A percentile compares a stretch with the other conserved stretches of the same genome.
Conservation (phyloP, 2,888 invertebrate species). For the Schrankia costaestrigalis region DNA sequence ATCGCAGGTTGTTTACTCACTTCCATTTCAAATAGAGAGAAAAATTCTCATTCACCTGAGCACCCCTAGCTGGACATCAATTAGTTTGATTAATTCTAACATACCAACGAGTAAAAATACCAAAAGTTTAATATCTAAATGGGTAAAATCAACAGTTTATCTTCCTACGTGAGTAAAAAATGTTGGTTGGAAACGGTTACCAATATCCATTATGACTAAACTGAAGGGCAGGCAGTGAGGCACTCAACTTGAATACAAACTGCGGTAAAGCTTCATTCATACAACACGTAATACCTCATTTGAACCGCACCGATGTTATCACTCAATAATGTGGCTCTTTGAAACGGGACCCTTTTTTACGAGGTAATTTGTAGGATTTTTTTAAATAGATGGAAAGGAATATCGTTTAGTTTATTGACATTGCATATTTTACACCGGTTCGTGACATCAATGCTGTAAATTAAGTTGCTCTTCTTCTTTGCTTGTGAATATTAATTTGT, state of each 20-base stretch:
- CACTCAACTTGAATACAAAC: slow-evolving; percentile 61
- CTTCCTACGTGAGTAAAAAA: slow-evolving; percentile 32
- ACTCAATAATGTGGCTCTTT: slow-evolving; percentile 41
- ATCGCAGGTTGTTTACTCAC: too few relatives aligned
- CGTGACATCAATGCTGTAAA: too few relatives aligned
- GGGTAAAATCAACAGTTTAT: slow-evolving; percentile 17
- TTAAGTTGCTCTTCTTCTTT: too few relatives aligned
- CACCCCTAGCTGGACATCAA: not conserved
- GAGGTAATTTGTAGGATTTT: slow-evolving; percentile 22
- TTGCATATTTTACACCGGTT: not conserved
- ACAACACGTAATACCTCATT: slow-evolving; percentile 55
- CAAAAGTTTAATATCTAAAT: slow-evolving; percentile 8
- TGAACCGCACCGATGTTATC: slow-evolving; percentile 51
- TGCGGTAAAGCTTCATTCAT: slow-evolving; percentile 48
- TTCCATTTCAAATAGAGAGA: too few relatives aligned
- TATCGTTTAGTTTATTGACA: slow-evolving; percentile 5
- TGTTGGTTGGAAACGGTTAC: slow-evolving; percentile 31
- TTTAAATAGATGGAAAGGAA: not conserved
- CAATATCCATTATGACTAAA: slow-evolving; percentile 57
- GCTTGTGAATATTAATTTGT: too few relatives aligned
- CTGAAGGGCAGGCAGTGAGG: slow-evolving; percentile 43
- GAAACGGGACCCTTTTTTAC: slow-evolving; percentile 38
- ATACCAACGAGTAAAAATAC: not conserved
- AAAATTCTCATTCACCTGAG: too few relatives aligned
- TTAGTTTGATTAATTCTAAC: slow-evolving; percentile 2